A percentile compares a stretch with the other conserved stretches of the same genome.
Conservation (phyloP, 2,113 vertebrate genomes). For the Chrysochloris asiatica region DNA sequence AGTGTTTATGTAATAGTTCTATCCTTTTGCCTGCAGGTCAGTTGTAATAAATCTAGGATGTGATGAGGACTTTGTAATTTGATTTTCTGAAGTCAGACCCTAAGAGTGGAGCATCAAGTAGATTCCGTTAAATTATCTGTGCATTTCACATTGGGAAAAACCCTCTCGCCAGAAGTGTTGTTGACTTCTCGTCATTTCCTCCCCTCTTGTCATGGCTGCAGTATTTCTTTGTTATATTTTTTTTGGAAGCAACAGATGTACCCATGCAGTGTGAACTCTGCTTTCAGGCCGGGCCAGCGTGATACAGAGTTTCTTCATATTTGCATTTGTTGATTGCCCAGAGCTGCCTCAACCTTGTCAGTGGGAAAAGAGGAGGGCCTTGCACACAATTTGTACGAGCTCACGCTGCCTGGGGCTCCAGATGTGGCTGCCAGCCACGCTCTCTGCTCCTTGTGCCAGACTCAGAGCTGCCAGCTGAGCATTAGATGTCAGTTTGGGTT, state of each 20-base stretch:
- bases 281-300: not conserved
- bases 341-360: not conserved
- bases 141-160: constrained; percentile 44
- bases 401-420: rapidly evolving
- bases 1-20: constrained; percentile 89
- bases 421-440: not conserved
- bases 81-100: constrained; percentile 84
- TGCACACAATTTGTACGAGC: not conserved
- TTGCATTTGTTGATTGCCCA: not conserved
- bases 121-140: constrained; percentile 63
- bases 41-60: constrained; percentile 90
- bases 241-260: not conserved
- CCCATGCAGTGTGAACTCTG: not conserved
- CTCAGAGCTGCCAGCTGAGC: not conserved
- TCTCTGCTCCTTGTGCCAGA: not conserved
- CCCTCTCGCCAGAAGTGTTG: not conserved
- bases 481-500: not conserved
- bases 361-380: not conserved
- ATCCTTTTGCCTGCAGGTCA: constrained; percentile 90
- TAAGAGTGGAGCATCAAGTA: constrained; percentile 51
- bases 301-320: not conserved
- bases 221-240: not conserved
- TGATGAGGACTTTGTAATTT: constrained; percentile 85
- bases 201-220: too few relatives aligned
- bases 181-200: not conserved